Base-by-base conservation (phyloP, 2,113 vertebrate species). In the Paramormyrops kingsleyae region DNA sequence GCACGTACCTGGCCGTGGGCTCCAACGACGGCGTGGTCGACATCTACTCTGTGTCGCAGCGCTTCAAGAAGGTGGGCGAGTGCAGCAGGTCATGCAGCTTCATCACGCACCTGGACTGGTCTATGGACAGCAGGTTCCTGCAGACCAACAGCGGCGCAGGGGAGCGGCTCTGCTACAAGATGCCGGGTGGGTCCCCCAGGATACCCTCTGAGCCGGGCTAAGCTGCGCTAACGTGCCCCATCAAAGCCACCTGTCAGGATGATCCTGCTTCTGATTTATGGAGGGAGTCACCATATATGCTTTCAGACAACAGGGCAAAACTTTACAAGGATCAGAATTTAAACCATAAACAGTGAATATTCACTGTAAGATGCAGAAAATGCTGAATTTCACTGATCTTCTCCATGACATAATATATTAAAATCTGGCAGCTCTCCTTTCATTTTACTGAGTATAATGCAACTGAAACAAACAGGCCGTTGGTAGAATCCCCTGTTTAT, bases 31-130 rank as follows among this genome's bases (percentile, higher is more conserved):
- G 98, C 6, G 95, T 96, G 0, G 98, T 99, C 89, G 98, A 99
- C 77, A 46, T 99, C 89, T 99, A 99, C 0, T 97, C 98, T 0
- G 97, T 99, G 0, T 96, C 96, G 7, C 99, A 99, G 93, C 94
- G 99, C 0, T 99, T 97, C 90, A 99, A 99, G 94, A 99, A 99
- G 91, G 97, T 98, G 3, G 99, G 99, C 39, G 99, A 99, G 90
- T 99, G 99, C 93, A 96, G 88, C 94, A 97, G 97, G 88, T 98
- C 98, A 4, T 90, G 96, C 83, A 98, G 97, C 89, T 99, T 99
- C 93, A 99, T 99, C 91, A 99, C 98, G 0, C 98, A 99, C 92
- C 96, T 99, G 85, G 99, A 99, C 93, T 99, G 99, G 99, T 98
- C 99, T 2, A 95, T 98, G 87, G 99, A 99, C 91, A 97, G 98